Evolutionary conservation across 2,797 vertebrate species (phyloP), one percentile per base, ranked within the genome.

Genomic region (Australoheros facetus): DNA sequence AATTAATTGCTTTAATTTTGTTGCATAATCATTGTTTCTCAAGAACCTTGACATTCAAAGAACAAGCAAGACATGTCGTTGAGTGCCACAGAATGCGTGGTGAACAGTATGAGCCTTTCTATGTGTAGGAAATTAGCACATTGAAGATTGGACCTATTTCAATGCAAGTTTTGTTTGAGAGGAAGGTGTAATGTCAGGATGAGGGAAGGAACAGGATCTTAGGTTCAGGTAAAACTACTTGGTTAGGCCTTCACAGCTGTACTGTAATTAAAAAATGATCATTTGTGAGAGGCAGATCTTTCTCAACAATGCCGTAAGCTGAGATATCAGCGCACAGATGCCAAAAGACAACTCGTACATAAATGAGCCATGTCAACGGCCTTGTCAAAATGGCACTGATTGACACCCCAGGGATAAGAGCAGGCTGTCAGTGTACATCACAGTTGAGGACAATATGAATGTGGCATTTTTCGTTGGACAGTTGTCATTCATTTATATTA

Each of bases 401-500:
- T 55, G 54, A 13, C 54, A 23, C 21, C 21, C 21, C n/a, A 23
- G 21, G 21, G 21, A 55, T 2, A 13, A 13, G 11, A 3, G 2
- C 7, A 19, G 42, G 42, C 26, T 51, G 42, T 30, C 48, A 45
- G 14, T 48, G 39, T 66, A 12, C 28, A 48, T 34, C 16, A 12
- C 53, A 51, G 7, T 19, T 64, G 17, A 0, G 73, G 12, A 17
- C 26, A 4, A 56, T 3, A 66, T 21, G 39, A 28, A 12, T 48
- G 48, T 66, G 45, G 39, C 2, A 48, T 66, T 30, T 28, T 48
- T 66, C 6, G 0, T 7, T 1, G 8, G 23, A 56, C 6, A 51
- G 39, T 6, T 45, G 21, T n/a, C 17, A 7, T 69, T 0, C 0
- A 55, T 10, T 17, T n/a, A 59, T 32, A 32, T n/a, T 4, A 19